A percentile compares a stretch with the other conserved stretches of the same genome.
Conservation (phyloP, 1,140 invertebrate species). For the Sipha flava region DNA sequence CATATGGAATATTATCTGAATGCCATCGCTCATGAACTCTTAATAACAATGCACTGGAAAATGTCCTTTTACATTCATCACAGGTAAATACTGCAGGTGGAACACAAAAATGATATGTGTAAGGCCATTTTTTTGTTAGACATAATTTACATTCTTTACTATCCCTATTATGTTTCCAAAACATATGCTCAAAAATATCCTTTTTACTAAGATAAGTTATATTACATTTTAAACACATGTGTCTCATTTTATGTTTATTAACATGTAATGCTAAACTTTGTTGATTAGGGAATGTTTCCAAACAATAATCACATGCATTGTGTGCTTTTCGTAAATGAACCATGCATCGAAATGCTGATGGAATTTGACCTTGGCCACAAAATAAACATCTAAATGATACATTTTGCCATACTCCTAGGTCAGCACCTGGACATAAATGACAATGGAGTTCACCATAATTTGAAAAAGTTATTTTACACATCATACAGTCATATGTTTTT, state of each 20-base stretch:
- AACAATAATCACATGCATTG: slow-evolving; percentile 73
- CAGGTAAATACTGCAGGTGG: slow-evolving; percentile 66
- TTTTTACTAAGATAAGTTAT: slow-evolving; percentile 76
- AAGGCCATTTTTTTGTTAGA: slow-evolving; percentile 78
- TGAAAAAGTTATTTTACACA: slow-evolving; percentile 77
- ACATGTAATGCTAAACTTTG: slow-evolving; percentile 71
- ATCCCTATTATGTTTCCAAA: slow-evolving; percentile 84
- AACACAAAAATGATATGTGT: slow-evolving; percentile 80
- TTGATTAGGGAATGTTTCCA: slow-evolving; percentile 68
- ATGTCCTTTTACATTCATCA: slow-evolving; percentile 66
- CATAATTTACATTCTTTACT: slow-evolving; percentile 75
- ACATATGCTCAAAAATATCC: slow-evolving; percentile 76
- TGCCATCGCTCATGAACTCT: slow-evolving; percentile 76
- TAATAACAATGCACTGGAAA: slow-evolving; percentile 64
- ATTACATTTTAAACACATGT: slow-evolving; percentile 73
- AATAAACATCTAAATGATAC: slow-evolving; percentile 63
- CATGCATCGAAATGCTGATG: slow-evolving; percentile 76
- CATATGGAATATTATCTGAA: slow-evolving; percentile 57
- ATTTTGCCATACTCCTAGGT: slow-evolving; percentile 42
- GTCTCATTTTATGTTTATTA: slow-evolving; percentile 78
- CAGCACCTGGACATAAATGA: slow-evolving; percentile 67
- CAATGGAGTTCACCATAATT: slow-evolving; percentile 75
- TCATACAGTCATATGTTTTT: slow-evolving; percentile 65
- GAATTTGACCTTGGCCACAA: slow-evolving; percentile 60
- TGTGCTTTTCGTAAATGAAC: slow-evolving; percentile 74